A percentile compares a stretch with the other conserved stretches of the same genome.
Conservation (phyloP, 2,888 invertebrate genomes). For the Chromoteleia sp. region DNA sequence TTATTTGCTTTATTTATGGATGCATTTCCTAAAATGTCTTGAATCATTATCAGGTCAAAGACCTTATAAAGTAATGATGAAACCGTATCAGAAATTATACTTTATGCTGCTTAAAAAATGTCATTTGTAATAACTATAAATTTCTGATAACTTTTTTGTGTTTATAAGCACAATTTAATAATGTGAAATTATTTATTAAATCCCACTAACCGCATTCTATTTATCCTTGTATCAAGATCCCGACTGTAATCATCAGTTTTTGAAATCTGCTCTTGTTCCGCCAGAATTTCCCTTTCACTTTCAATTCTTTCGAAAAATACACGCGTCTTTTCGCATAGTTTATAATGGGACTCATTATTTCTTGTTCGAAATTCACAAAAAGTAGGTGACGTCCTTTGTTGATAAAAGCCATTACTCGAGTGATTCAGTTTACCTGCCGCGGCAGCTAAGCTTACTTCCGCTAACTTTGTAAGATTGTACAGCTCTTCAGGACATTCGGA, state of each 20-base stretch:
- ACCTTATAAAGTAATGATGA: no score
- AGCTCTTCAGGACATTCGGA: conserved; percentile 87
- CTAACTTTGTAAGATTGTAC: conserved; percentile 91
- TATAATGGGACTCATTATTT: conserved; percentile 50
- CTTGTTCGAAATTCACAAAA: conserved; percentile 49
- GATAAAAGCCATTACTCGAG: conserved; percentile 78
- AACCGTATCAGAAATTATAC: no score
- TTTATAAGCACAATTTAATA: no score
- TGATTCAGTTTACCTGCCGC: conserved; percentile 87
- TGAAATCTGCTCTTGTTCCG: conserved; percentile 71
- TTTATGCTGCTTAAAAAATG: no score
- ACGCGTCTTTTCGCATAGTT: conserved; percentile 77
- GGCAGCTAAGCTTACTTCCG: conserved; percentile 90
- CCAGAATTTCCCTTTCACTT: conserved; percentile 78
- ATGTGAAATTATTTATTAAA: background rate
- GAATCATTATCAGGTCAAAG: no score
- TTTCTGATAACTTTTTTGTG: no score
- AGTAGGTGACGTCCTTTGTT: conserved; percentile 74
- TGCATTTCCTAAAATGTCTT: no score
- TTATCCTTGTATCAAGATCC: conserved; percentile 48
- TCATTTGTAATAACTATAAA: no score
- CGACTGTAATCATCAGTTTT: conserved; percentile 26
- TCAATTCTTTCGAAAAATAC: conserved; percentile 81
- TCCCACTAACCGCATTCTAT: conserved; percentile 44
- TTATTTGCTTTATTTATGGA: no score